A percentile compares a stretch with the other conserved stretches of the same genome.
phyloP scores from a whole-genome alignment of 2,888 invertebrate species.

The Tetheella fluctuosa region DNA sequence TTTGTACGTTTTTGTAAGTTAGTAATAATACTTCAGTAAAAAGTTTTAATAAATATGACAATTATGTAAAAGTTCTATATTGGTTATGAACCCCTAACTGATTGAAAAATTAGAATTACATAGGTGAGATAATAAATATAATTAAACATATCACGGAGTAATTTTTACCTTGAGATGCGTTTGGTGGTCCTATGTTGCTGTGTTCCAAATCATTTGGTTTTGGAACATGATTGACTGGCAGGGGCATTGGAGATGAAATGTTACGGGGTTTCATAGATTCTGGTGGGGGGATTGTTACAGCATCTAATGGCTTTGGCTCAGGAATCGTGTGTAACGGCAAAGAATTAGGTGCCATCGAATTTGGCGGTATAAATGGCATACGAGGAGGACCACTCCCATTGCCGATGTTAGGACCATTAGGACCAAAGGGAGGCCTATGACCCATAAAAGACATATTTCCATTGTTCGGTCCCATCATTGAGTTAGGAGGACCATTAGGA shows the following conservation, averaged over 20 bases:
- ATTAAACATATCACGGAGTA: constrained; percentile 19
- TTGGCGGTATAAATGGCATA: constrained; percentile 63
- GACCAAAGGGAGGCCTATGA: constrained; percentile 68
- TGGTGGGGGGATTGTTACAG: constrained; percentile 50
- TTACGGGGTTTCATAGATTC: constrained; percentile 84
- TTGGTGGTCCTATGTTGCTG: constrained; percentile 80
- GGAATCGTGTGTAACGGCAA: constrained; percentile 41
- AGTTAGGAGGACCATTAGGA: constrained; percentile 54
- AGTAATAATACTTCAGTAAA: not conserved
- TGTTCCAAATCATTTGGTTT: constrained; percentile 74
- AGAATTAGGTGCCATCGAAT: constrained; percentile 40
- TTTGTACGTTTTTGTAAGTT: not conserved
- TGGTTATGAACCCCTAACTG: not conserved
- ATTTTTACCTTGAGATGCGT: constrained; percentile 61
- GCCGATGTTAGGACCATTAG: constrained; percentile 64
- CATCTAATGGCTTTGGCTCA: constrained; percentile 51
- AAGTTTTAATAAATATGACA: not conserved
- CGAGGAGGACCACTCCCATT: constrained; percentile 55
- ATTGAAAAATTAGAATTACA: not conserved
- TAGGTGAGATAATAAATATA: constrained; percentile 13
- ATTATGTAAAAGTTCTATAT: not conserved
- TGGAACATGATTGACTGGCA: constrained; percentile 85
- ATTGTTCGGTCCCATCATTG: constrained; percentile 57
- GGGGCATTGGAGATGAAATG: constrained; percentile 85
- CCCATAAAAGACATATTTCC: constrained; percentile 69